Evolutionary conservation across 1,140 invertebrate genomes (phyloP), one percentile per base, ranked within the genome.

Genomic region (Drosophila rufa): DNA sequence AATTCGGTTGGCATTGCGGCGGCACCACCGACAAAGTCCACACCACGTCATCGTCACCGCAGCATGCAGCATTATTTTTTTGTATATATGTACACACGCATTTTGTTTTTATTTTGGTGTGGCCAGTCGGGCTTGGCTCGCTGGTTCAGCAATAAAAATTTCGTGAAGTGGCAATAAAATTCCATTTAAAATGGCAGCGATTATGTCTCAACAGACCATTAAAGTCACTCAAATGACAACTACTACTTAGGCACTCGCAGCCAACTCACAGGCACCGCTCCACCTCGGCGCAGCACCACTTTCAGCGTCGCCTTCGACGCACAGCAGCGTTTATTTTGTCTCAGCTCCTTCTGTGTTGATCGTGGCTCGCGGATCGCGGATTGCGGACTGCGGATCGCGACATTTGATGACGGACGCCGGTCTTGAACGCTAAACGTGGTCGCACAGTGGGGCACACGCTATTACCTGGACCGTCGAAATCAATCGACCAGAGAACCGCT

Each of bases 121-220:
- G 36, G 69, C 22, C 11, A 25, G 19, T 33, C 25, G 17, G 66
- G 51, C 50, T 36, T 73, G 69, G 69, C 69, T 30, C 43, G 69
- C 47, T 53, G 76, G 62, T 73, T 68, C 77, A 25, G 85, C 79
- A 90, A 90, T 90, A 90, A 90, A 90, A 90, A 90, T 90, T 90
- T 90, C 86, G 90, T 82, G 90, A 91, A 84, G 86, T 87, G 82
- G 91, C 91, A 92, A 92, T 92, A 92, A 92, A 92, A 92, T 92
- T 92, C 91, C 91, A 92, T 92, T 92, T 92, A 92, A 92, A 92
- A 92, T 92, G 91, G 91, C 91, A 92, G 91, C 91, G 91, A 92
- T 92, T 92, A 92, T 92, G 91, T 92, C 91, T 92, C 91, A 92
- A 92, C 91, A 92, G 91, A 92, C 91, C 91, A 92, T 92, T 92